Conservation (phyloP, 2,113 vertebrate genomes). For the Chamaea fasciata region DNA sequence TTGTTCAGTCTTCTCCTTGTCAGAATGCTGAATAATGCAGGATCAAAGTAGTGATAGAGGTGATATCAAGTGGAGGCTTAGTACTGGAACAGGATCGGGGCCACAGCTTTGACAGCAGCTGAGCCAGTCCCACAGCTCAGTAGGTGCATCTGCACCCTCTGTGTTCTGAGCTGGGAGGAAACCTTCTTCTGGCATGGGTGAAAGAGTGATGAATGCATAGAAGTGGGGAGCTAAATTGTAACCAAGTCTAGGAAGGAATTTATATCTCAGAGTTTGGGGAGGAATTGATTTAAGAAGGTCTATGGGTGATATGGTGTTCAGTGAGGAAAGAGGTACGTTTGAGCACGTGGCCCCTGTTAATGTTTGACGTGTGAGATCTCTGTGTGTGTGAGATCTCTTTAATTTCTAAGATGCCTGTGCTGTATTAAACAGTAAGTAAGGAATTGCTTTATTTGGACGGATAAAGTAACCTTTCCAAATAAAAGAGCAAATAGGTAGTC, state of each 20-base stretch:
- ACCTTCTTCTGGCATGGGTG: background rate
- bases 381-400: background rate
- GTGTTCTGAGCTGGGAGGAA: background rate
- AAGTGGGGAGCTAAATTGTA: background rate
- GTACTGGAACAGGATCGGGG: background rate
- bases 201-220: background rate
- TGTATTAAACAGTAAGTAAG: background rate
- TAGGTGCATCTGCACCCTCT: rapidly evolving
- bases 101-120: background rate
- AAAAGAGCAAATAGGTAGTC: background rate
- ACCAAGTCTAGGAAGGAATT: background rate
- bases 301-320: background rate
- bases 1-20: background rate
- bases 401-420: background rate
- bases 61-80: background rate
- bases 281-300: background rate
- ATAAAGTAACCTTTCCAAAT: background rate
- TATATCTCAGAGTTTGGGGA: rapidly evolving
- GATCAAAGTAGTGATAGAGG: background rate
- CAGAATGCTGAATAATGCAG: background rate
- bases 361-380: background rate
- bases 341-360: rapidly evolving
- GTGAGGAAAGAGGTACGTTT: background rate
- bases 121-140: background rate
- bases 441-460: background rate